A percentile compares a stretch with the other conserved stretches of the same genome.
These are phyloP conservation scores for Pterostichus madidus DNA, from an alignment of 2,888 invertebrate species.

Conservation along the genomic window DNA sequence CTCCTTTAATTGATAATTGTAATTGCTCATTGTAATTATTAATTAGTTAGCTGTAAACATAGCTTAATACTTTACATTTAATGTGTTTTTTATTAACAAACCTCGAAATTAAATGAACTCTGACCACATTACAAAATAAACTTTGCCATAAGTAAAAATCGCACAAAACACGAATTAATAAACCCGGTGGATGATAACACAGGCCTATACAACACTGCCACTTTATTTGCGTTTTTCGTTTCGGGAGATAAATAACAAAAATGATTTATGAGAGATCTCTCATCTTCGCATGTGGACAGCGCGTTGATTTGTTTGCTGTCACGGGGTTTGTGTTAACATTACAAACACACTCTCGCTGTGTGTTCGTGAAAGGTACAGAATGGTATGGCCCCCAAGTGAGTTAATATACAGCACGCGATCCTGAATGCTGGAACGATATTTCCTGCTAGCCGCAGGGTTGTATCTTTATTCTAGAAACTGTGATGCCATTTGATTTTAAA, in stretches of 20 bases:
- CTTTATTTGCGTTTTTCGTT: conserved; percentile 51
- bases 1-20: no score
- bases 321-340: conserved; percentile 51
- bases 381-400: conserved; percentile 40
- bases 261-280: conserved; percentile 59
- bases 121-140: background rate
- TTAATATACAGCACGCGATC: conserved; percentile 31
- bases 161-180: conserved; percentile 26
- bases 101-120: background rate
- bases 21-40: no score
- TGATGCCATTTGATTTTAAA: conserved; percentile 23
- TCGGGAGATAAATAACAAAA: conserved; percentile 49
- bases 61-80: no score
- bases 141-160: conserved; percentile 11
- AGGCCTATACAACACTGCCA: conserved; percentile 21
- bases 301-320: conserved; percentile 60
- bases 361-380: conserved; percentile 4
- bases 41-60: no score
- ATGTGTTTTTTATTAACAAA: no score
- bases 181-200: background rate
- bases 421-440: conserved; percentile 8
- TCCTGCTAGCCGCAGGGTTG: background rate
- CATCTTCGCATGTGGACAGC: conserved; percentile 57
- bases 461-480: conserved; percentile 10
- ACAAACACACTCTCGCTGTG: background rate